Evolutionary conservation across 2,888 invertebrate genomes (phyloP).

Genomic region (Leptinotarsa tumamoca): DNA sequence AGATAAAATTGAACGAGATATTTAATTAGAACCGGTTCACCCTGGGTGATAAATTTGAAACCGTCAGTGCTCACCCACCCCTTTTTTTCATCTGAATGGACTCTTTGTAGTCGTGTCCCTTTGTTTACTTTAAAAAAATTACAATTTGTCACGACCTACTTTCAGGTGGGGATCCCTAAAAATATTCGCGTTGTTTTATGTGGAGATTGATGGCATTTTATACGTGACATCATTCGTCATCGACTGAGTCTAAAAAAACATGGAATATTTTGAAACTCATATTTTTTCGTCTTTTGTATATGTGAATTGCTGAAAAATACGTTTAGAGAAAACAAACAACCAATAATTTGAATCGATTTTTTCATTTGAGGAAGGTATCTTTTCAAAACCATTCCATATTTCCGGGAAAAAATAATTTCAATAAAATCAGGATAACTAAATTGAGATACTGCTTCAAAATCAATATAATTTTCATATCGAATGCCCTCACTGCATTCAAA

Average conservation of each 20-base stretch:
- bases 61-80: conserved; percentile 33
- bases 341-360: no score
- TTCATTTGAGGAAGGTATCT: no score
- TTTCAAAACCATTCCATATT: no score
- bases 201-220: conserved; percentile 23
- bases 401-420: no score
- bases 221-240: conserved; percentile 28
- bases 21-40: conserved; percentile 27
- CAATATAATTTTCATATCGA: no score
- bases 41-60: conserved; percentile 38
- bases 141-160: conserved; percentile 43
- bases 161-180: conserved; percentile 33
- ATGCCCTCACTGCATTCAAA: no score
- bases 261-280: background rate
- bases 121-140: conserved; percentile 41
- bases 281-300: background rate
- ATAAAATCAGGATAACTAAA: no score
- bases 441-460: no score
- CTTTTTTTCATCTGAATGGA: conserved; percentile 30
- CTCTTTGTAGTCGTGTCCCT: conserved; percentile 39
- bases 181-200: conserved; percentile 25
- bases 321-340: no score
- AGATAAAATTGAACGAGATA: conserved; percentile 23
- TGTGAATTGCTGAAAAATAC: background rate
- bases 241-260: background rate